Evolutionary conservation across 2,797 vertebrate species (phyloP).

Genomic region (Hyperoplus immaculatus): DNA sequence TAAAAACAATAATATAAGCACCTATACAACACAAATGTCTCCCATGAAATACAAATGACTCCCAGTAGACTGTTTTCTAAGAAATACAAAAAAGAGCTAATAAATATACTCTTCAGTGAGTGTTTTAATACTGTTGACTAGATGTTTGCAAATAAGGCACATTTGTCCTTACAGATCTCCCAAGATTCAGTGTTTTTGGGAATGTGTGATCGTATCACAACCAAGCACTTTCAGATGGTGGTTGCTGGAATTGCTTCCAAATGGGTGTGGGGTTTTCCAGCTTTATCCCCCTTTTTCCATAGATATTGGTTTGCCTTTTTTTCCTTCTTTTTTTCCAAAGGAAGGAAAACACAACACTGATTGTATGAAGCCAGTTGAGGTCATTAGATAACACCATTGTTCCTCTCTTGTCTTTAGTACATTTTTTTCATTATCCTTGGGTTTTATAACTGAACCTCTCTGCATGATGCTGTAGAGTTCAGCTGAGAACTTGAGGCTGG

Average conservation of each 20-base stretch:
- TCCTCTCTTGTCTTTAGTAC: conserved; percentile 40
- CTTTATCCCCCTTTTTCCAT: conserved; percentile 56
- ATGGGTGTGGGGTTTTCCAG: conserved; percentile 69
- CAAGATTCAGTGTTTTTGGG: conserved; percentile 70
- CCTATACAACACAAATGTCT: not conserved
- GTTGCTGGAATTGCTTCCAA: conserved; percentile 80
- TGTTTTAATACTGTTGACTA: conserved; percentile 21
- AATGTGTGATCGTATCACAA: conserved; percentile 79
- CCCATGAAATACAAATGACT: not conserved
- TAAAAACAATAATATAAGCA: not conserved
- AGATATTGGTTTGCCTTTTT: conserved; percentile 42
- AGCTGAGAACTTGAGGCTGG: conserved; percentile 48
- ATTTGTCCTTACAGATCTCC: conserved; percentile 67
- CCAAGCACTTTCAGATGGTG: conserved; percentile 76
- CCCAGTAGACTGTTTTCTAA: no score
- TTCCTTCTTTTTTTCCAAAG: conserved; percentile 43
- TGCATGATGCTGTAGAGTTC: conserved; percentile 58
- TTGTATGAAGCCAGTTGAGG: conserved; percentile 63
- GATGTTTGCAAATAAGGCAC: conserved; percentile 38
- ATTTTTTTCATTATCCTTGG: conserved; percentile 56
- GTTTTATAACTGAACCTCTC: conserved; percentile 77
- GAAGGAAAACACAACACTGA: conserved; percentile 69
- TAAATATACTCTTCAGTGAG: conserved; percentile 23
- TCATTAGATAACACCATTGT: conserved; percentile 71
- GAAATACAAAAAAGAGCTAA: not conserved